A percentile compares a stretch with the other conserved stretches of the same genome.
Conservation (phyloP, 2,113 vertebrate species). For the Tetrax tetrax region DNA sequence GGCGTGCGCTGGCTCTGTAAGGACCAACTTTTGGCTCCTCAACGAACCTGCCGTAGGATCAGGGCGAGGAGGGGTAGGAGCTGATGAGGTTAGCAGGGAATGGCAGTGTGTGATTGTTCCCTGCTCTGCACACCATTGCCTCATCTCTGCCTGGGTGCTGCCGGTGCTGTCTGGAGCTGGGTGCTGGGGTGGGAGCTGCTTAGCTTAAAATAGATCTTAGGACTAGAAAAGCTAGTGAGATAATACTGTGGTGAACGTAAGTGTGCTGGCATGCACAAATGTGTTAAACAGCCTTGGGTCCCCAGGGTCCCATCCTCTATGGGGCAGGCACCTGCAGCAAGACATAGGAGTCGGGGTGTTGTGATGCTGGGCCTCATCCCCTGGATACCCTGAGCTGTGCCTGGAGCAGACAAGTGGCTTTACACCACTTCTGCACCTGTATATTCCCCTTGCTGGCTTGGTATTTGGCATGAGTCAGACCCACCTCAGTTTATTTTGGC, state of each 20-base stretch:
- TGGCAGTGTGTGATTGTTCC: background rate
- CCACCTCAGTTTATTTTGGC: background rate
- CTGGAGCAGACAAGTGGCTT: background rate
- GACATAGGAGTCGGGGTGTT: background rate
- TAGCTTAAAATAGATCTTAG: background rate
- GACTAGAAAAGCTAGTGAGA: background rate
- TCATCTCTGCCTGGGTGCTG: background rate
- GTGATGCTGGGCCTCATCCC: background rate
- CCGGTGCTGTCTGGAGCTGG: background rate
- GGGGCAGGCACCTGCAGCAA: background rate
- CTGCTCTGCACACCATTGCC: background rate
- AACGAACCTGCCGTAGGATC: background rate
- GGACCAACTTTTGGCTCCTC: background rate
- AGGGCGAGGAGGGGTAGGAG: background rate
- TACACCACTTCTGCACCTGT: background rate
- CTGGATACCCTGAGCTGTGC: background rate
- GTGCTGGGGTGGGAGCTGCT: background rate
- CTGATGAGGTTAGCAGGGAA: background rate
- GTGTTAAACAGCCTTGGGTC: accelerated
- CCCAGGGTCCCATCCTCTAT: background rate
- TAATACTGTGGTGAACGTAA: background rate
- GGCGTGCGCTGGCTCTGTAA: background rate
- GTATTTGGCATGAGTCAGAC: background rate
- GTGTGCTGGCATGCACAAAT: background rate
- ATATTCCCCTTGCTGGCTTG: background rate